Evolutionary conservation across 2,888 invertebrate species (phyloP).

Genomic region (Epinotia ramella): DNA sequence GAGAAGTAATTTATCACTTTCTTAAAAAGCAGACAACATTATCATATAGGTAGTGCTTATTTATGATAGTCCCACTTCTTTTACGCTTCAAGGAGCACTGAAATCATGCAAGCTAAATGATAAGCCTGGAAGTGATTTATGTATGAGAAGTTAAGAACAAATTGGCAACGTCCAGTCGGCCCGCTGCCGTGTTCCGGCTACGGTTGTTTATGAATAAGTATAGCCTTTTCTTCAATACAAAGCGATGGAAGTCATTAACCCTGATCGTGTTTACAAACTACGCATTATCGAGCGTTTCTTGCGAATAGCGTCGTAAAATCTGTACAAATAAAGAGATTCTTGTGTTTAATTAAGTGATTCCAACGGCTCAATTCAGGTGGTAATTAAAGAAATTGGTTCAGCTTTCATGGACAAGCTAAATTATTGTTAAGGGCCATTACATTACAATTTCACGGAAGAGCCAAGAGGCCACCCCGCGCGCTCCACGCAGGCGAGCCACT

Average conservation of each 20-base stretch:
- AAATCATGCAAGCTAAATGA: conserved; percentile 38
- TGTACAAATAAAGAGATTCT: conserved; percentile 70
- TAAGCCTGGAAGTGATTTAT: conserved; percentile 45
- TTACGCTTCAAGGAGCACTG: conserved; percentile 40
- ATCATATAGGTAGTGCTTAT: conserved; percentile 28
- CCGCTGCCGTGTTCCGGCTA: conserved; percentile 27
- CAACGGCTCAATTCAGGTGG: conserved; percentile 68
- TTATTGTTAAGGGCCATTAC: conserved; percentile 76
- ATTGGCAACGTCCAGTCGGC: conserved; percentile 31
- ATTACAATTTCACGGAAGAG: conserved; percentile 81
- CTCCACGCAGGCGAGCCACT: conserved; percentile 71
- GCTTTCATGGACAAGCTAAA: conserved; percentile 71
- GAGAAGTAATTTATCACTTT: conserved; percentile 14
- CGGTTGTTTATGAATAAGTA: conserved; percentile 43
- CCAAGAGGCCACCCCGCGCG: conserved; percentile 75
- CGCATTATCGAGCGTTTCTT: conserved; percentile 58
- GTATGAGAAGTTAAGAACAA: conserved; percentile 41
- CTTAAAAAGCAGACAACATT: conserved; percentile 8
- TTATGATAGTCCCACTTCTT: conserved; percentile 37
- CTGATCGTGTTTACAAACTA: conserved; percentile 63
- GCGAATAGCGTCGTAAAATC: conserved; percentile 66
- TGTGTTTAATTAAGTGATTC: conserved; percentile 71
- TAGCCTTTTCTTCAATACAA: conserved; percentile 58
- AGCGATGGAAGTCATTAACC: conserved; percentile 66
- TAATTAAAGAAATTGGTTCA: conserved; percentile 80